Evolutionary conservation across 2,797 vertebrate species (phyloP), one percentile per base, ranked within the genome.

Genomic region (Muscicapa comitata): DNA sequence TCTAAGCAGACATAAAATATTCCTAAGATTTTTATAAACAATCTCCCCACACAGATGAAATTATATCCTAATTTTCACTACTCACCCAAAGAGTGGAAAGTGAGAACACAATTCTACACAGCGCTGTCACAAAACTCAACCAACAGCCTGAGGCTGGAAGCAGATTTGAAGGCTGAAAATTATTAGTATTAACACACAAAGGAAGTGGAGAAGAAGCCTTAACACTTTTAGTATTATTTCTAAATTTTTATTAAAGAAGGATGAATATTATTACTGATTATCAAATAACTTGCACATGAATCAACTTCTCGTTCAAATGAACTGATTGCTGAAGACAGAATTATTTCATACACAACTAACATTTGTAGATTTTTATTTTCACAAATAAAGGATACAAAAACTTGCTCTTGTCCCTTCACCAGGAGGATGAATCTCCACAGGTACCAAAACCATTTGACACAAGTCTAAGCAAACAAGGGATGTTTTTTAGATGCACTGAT

Each of bases 281-380:
- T 59, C 20, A 37, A 70, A 76, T 26, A 57, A 24, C 17, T 43
- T 51, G 40, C 21, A 72, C 47, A 15, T 3, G 3, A 40, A 72
- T 25, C 33, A 48, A 38, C 29, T 78, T 51, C 19, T 83, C 38
- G 35, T 59, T 82, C 18, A 63, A 9, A 7, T 33, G 29, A 87
- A 33, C 0, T 1, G 4, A 45, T 6, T 42, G 28, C 13, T 40
- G n/a, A 67, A 43, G 45, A n/a, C 2, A 13, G 29, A 73, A 86
- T 8, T 11, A 7, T 31, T 86, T 72, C 28, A 37, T n/a, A 45
- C 23, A 47, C 13, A 53, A 38, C 13, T 7, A 19, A 33, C 0
- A 2, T 20, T 23, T n/a, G 6, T n/a, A 58, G 35, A 21, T 37
- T 83, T 67, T 83, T 45, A 26, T 11, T 74, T 68, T 16, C 42